Evolutionary conservation across 2,888 invertebrate genomes (phyloP).

Genomic region (Idaea aversata): DNA sequence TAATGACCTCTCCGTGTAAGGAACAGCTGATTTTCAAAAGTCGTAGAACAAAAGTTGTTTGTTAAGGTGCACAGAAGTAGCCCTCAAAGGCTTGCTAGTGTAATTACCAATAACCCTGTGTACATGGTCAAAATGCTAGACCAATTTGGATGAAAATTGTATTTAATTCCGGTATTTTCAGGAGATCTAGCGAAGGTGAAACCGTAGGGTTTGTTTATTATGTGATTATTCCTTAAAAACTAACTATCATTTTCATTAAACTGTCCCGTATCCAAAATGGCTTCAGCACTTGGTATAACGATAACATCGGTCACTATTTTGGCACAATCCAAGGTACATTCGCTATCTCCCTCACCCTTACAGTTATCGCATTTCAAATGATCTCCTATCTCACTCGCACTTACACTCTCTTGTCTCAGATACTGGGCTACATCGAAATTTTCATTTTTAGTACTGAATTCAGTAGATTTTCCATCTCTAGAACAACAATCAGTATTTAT

Average conservation of each 20-base stretch:
- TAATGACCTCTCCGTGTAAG: no score
- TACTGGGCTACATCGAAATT: constrained; percentile 51
- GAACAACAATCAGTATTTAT: constrained; percentile 56
- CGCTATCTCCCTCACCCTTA: constrained; percentile 35
- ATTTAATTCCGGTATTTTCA: no score
- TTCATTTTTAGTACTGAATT: constrained; percentile 29
- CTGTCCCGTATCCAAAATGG: constrained; percentile 62
- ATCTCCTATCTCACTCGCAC: constrained; percentile 39
- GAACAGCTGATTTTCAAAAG: no score
- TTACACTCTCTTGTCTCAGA: constrained; percentile 37
- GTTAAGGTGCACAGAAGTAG: no score
- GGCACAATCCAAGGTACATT: constrained; percentile 53
- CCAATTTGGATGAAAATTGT: no score
- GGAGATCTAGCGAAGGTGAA: no score
- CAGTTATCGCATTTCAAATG: constrained; percentile 39
- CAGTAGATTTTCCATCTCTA: constrained; percentile 14
- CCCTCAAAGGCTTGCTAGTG: no score
- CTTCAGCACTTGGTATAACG: constrained; percentile 68
- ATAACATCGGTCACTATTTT: constrained; percentile 61
- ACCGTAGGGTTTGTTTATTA: no score
- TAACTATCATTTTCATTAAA: constrained; percentile 18
- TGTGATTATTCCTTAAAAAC: not conserved
- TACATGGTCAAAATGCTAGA: no score
- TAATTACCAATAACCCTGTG: no score
- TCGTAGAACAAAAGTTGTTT: no score